phyloP scores from a whole-genome alignment of 2,888 invertebrate genomes.

The Globia sparganii region DNA sequence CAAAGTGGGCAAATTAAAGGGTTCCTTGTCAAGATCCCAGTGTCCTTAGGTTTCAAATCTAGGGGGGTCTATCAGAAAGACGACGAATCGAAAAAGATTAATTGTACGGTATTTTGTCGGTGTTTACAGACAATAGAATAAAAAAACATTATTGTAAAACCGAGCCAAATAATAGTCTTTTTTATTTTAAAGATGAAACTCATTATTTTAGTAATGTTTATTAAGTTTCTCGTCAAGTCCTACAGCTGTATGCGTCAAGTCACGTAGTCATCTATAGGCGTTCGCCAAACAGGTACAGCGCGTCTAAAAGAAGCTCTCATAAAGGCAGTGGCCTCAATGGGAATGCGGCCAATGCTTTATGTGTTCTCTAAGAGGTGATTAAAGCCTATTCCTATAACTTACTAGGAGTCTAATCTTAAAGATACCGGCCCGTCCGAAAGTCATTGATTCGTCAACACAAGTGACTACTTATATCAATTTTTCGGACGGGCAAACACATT shows the following conservation, averaged over 20 bases:
- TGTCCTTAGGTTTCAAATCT: neutral
- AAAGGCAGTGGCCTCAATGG: conserved; percentile 12
- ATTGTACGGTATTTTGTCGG: neutral
- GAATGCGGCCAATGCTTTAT: conserved; percentile 8
- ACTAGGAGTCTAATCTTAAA: neutral
- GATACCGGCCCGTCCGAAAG: too few relatives aligned
- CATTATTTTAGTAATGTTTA: neutral
- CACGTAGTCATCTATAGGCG: conserved; percentile 7
- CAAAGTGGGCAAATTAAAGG: neutral
- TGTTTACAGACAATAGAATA: neutral
- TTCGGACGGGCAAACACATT: too few relatives aligned
- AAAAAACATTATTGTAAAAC: neutral
- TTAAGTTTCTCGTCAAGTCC: neutral
- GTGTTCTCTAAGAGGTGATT: neutral
- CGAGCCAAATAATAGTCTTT: neutral
- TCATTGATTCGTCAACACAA: too few relatives aligned
- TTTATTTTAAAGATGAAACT: neutral
- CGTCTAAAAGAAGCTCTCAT: conserved; percentile 11
- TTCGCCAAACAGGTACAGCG: conserved; percentile 7
- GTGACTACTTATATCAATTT: too few relatives aligned
- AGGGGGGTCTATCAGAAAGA: neutral
- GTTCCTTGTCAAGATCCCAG: neutral
- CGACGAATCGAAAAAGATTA: neutral
- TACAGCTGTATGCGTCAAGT: neutral
- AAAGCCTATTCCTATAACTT: neutral